Conservation (phyloP, 2,888 invertebrate species). For the Reticulitermes lucifugus region DNA sequence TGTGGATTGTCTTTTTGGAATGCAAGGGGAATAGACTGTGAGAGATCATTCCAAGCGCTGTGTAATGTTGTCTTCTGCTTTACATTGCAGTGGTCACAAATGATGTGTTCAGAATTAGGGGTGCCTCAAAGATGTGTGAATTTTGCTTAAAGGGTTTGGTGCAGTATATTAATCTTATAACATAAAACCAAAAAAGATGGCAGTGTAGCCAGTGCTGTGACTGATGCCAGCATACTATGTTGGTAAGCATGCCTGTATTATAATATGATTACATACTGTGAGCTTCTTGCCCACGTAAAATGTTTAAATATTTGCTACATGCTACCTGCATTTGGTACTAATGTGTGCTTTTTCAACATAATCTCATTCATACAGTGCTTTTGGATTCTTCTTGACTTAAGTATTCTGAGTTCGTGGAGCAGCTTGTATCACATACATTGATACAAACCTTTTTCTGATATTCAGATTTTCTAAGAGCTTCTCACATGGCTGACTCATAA, state of each 20-base stretch:
- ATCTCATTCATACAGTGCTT: constrained; percentile 25
- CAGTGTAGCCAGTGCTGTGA: not conserved
- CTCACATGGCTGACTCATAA: too few relatives aligned
- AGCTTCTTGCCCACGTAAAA: constrained; percentile 14
- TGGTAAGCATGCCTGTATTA: not conserved
- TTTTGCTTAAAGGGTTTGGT: not conserved
- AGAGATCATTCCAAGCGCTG: too few relatives aligned
- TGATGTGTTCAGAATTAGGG: not conserved
- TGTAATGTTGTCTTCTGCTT: too few relatives aligned
- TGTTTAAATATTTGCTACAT: constrained; percentile 39
- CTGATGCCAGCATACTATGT: not conserved
- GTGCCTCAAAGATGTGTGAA: not conserved
- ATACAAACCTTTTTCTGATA: too few relatives aligned
- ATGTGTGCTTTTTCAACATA: constrained; percentile 36
- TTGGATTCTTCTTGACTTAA: not conserved
- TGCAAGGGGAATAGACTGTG: too few relatives aligned
- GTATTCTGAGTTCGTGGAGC: not conserved
- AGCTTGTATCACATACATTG: not conserved
- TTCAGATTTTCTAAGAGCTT: too few relatives aligned
- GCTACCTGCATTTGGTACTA: constrained; percentile 46
- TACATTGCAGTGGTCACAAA: too few relatives aligned
- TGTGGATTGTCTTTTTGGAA: too few relatives aligned
- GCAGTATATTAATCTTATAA: not conserved
- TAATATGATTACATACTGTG: constrained; percentile 2
- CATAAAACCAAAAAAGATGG: not conserved